Evolutionary conservation across 2,888 invertebrate species (phyloP).

Genomic region (Callyntrura guangdongensis): DNA sequence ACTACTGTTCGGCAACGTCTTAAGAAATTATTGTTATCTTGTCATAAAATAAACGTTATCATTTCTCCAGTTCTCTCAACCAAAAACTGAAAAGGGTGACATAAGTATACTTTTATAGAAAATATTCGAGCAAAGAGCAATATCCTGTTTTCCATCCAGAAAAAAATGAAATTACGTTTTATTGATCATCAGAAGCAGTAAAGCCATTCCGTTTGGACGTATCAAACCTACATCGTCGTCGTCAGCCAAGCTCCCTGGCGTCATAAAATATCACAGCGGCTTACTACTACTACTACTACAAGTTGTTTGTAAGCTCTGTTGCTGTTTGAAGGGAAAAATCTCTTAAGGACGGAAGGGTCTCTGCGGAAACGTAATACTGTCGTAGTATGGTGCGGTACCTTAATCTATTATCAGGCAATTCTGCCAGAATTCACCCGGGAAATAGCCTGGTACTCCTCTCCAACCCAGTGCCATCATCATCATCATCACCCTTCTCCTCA

Average conservation of each 20-base stretch:
- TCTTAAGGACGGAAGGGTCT: neutral
- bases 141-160: neutral
- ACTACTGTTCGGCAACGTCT: conserved; percentile 24
- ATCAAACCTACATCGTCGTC: neutral
- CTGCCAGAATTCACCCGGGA: conserved; percentile 26
- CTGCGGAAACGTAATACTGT: conserved; percentile 30
- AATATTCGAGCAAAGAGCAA: neutral
- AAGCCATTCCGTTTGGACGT: conserved; percentile 16
- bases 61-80: conserved; percentile 37
- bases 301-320: neutral
- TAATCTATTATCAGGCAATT: conserved; percentile 38
- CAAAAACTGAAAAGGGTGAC: conserved; percentile 37
- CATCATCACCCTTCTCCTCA: neutral
- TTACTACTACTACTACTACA: too few species aligned
- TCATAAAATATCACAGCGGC: conserved; percentile 1
- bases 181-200: conserved; percentile 34
- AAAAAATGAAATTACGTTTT: conserved; percentile 37
- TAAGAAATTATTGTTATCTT: conserved; percentile 51
- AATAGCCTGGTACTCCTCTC: conserved; percentile 3
- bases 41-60: conserved; percentile 46
- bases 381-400: conserved; percentile 32
- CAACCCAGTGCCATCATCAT: neutral
- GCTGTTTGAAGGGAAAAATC: neutral
- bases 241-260: neutral
- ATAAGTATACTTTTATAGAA: neutral